Evolutionary conservation across 2,113 vertebrate genomes (phyloP).

Genomic region (Perognathus longimembris): DNA sequence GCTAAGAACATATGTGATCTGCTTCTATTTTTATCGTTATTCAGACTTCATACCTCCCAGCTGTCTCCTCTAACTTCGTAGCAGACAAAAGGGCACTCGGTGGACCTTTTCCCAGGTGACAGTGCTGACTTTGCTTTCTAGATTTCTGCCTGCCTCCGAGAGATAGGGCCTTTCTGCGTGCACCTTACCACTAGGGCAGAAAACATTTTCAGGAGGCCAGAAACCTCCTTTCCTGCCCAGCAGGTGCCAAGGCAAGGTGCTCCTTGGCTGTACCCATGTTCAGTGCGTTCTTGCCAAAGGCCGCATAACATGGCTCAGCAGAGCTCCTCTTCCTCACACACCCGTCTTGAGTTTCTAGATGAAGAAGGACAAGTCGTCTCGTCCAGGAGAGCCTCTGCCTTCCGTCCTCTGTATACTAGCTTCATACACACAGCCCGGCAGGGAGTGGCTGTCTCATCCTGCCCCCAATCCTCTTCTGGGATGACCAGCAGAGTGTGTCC

Average conservation of each 20-base stretch:
- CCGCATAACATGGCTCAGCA: neutral
- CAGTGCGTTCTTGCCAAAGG: neutral
- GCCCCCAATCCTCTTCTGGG: rapidly evolving
- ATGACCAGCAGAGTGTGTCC: neutral
- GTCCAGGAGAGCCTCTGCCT: neutral
- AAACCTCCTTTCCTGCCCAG: neutral
- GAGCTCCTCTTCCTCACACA: neutral
- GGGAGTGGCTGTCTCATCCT: rapidly evolving
- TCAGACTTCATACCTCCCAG: neutral
- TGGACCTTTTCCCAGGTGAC: neutral
- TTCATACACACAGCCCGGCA: rapidly evolving
- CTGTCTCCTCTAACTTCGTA: neutral
- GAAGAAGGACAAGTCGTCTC: neutral
- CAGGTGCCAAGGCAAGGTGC: neutral
- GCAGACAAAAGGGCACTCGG: neutral
- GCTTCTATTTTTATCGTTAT: neutral
- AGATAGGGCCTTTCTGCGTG: neutral
- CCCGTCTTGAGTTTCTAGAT: neutral
- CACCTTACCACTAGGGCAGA: neutral
- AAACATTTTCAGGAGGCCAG: too few relatives aligned
- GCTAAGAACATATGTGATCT: neutral
- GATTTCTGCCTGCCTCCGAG: neutral
- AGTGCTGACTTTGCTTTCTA: neutral
- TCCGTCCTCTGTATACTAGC: neutral
- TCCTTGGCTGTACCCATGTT: neutral